A percentile compares a stretch with the other conserved stretches of the same genome.
phyloP scores from a whole-genome alignment of 2,888 invertebrate genomes.

The Orchesellides sinensis region DNA sequence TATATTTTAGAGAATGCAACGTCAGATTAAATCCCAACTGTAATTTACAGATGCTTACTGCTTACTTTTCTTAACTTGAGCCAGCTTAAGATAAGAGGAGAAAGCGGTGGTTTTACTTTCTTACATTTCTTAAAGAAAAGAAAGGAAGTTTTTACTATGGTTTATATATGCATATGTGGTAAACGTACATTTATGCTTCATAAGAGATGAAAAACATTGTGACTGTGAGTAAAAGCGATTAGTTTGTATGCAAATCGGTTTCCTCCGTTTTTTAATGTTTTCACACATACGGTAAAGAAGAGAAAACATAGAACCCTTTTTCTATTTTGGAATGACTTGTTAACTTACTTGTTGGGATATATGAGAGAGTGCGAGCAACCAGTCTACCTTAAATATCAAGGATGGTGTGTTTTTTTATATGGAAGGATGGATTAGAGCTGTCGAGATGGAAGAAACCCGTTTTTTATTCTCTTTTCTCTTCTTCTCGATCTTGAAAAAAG shows the following conservation, averaged over 20 bases:
- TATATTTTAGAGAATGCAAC: not conserved
- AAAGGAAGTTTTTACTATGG: conserved; percentile 15
- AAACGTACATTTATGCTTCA: conserved; percentile 11
- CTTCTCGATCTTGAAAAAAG: conserved; percentile 10
- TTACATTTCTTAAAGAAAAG: not conserved
- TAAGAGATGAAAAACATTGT: conserved; percentile 44
- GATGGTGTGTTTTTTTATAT: conserved; percentile 11
- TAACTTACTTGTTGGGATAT: conserved; percentile 31
- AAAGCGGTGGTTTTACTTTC: conserved; percentile 40
- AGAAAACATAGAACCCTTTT: conserved; percentile 12
- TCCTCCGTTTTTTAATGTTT: conserved; percentile 52
- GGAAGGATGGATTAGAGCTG: conserved; percentile 57
- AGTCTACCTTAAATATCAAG: conserved; percentile 21
- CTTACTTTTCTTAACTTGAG: conserved; percentile 55
- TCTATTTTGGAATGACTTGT: conserved; percentile 43
- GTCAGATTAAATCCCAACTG: conserved; percentile 64
- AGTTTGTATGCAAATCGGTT: conserved; percentile 68
- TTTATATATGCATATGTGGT: conserved; percentile 7
- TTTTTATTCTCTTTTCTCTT: conserved; percentile 29
- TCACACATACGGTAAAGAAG: conserved; percentile 22
- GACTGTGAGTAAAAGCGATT: conserved; percentile 62
- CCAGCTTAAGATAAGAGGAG: conserved; percentile 62
- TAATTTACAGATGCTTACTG: conserved; percentile 64
- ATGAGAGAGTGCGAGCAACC: conserved; percentile 8
- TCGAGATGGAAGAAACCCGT: conserved; percentile 44